Percentiles rank a stretch among this genome's conserved stretches.
Conservation (phyloP, 2,113 vertebrate species). For the Galbula dea region DNA sequence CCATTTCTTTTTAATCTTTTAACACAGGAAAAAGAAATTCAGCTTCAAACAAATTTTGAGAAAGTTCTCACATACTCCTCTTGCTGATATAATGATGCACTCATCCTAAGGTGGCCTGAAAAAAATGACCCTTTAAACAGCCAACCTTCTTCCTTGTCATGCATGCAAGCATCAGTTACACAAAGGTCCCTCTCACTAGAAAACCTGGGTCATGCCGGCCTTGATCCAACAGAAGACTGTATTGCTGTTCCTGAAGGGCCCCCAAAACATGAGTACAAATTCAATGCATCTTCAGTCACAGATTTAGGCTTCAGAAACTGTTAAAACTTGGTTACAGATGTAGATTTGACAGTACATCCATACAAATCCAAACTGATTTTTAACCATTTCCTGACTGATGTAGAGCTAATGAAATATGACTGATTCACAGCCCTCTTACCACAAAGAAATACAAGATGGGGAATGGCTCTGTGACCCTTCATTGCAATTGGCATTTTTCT, state of each 20-base stretch:
- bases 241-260: neutral
- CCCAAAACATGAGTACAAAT: neutral
- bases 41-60: neutral
- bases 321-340: neutral
- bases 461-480: neutral
- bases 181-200: neutral
- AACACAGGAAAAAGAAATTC: neutral
- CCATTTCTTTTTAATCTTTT: neutral
- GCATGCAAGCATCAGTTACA: neutral
- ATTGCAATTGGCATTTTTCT: neutral
- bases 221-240: neutral
- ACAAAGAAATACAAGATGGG: neutral
- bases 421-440: neutral
- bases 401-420: neutral
- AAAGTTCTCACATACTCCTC: neutral
- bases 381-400: neutral
- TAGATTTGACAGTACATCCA: neutral
- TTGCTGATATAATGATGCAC: neutral
- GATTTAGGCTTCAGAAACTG: neutral
- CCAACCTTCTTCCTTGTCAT: neutral
- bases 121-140: neutral
- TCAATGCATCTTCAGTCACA: neutral
- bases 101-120: neutral
- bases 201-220: neutral
- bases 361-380: neutral